Base-by-base conservation (phyloP, 2,888 invertebrate species). In the Slavum lentiscoides region DNA sequence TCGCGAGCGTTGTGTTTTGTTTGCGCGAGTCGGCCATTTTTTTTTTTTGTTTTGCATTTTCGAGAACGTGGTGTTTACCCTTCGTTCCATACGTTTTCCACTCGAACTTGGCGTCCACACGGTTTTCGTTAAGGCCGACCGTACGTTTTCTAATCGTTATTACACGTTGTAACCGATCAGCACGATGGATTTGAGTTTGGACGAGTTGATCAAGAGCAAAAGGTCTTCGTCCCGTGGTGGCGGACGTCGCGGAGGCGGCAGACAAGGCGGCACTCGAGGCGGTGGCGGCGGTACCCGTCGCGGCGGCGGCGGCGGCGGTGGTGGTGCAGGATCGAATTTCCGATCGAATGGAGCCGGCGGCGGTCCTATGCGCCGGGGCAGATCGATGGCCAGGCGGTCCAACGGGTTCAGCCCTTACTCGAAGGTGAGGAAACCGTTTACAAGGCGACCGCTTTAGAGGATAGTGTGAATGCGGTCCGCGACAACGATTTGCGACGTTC, bases 131-230 rank as follows among this genome's bases (percentile, higher is more conserved):
- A n/a, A n/a, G 7, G 58, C n/a, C 49, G 1, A 11, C 11, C 49
- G 11, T 49, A 49, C 49, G 13, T 49, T 49, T 49, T 49, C 49
- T 1, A 49, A 13, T 15, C 15, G 3, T 49, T 49, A 49, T 49
- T 49, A 1, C 15, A 13, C 49, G 13, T 3, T 11, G 49, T 49
- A 49, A 49, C 43, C 43, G 43, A 43, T 6, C 43, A 43, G 43
- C 72, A 43, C 61, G 4, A 94, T 98, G 87, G 97, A 98, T 88
- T 94, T 97, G 94, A 96, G 97, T 86, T 90, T 98, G 84, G 98
- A 98, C 87, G 98, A 98, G 85, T 96, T 98, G 83, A 98, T 98
- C 85, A 97, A 94, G 86, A 93, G 90, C 85, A 94, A 92, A 88
- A 89, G 89, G 83, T 90, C 91, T 83, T 89, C 92, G 83, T 89